A percentile compares a stretch with the other conserved stretches of the same genome.
These are phyloP conservation scores for Thereva unica DNA, from an alignment of 2,888 invertebrate species.

Conservation along the genomic window DNA sequence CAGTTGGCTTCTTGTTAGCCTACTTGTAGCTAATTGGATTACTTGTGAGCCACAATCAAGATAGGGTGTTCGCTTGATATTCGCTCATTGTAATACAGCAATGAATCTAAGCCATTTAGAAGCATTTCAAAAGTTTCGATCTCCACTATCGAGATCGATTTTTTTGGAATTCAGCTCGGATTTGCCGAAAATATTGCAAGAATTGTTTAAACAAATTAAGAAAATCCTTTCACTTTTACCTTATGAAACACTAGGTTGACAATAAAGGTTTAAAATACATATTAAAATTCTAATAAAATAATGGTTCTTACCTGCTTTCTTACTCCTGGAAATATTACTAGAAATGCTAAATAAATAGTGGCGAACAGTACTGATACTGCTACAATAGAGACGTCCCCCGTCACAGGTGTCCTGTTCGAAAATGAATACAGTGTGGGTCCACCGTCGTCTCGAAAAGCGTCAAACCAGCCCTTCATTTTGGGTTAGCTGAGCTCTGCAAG, in stretches of 20 bases:
- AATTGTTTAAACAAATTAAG: too few relatives aligned
- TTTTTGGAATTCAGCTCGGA: too few relatives aligned
- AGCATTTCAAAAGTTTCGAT: too few relatives aligned
- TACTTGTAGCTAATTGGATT: constrained; percentile 6
- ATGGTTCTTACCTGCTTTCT: constrained; percentile 76
- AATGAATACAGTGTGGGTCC: constrained; percentile 95
- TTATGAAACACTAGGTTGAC: neutral
- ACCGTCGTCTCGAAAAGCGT: constrained; percentile 94
- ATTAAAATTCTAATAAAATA: neutral
- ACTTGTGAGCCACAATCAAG: neutral
- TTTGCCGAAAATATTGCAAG: neutral
- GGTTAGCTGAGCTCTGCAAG: constrained; percentile 50
- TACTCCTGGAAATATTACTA: constrained; percentile 94
- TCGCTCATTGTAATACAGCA: too few relatives aligned
- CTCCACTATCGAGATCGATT: too few relatives aligned
- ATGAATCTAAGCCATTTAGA: too few relatives aligned
- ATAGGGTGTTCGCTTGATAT: neutral
- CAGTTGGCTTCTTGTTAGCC: constrained; percentile 5
- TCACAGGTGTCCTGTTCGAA: constrained; percentile 93
- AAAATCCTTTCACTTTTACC: too few relatives aligned
- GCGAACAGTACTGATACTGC: constrained; percentile 84
- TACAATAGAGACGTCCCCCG: constrained; percentile 87
- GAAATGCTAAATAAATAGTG: constrained; percentile 91
- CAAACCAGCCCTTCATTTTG: constrained; percentile 94
- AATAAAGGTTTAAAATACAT: neutral